phyloP scores from a whole-genome alignment of 1,140 invertebrate species.

The Trichomalopsis sarcophagae region DNA sequence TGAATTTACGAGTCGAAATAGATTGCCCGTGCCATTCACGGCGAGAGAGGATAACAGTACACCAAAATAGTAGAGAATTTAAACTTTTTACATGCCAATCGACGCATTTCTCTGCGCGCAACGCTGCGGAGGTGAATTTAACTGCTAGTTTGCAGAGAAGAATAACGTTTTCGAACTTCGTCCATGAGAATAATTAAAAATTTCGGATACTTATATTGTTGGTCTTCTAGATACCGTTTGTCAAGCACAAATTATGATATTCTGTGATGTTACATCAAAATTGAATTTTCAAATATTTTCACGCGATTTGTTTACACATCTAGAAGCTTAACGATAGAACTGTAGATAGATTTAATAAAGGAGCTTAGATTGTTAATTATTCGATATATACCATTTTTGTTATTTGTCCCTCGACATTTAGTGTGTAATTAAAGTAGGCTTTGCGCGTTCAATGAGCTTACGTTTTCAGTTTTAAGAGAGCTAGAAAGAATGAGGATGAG shows the following conservation, averaged over 20 bases:
- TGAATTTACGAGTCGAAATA: background rate
- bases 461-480: conserved; percentile 1
- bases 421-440: background rate
- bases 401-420: conserved; percentile 7
- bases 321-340: background rate
- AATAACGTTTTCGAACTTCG: conserved; percentile 11
- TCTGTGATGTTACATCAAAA: conserved; percentile 41
- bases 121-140: background rate
- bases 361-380: background rate
- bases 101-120: background rate
- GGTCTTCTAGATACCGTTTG: conserved; percentile 3
- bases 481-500: background rate
- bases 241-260: conserved; percentile 16
- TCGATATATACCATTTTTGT: conserved; percentile 16
- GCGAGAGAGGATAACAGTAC: background rate
- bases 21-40: background rate
- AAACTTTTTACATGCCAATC: conserved; percentile 33
- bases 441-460: conserved; percentile 16
- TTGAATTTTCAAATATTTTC: conserved; percentile 21
- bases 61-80: conserved; percentile 37
- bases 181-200: background rate
- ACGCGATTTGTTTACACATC: conserved; percentile 9
- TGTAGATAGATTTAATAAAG: conserved; percentile 3
- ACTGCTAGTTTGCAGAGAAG: background rate
- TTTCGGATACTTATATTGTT: background rate